A percentile compares a stretch with the other conserved stretches of the same genome.
phyloP scores from a whole-genome alignment of 2,888 invertebrate species.

The Bibio marci region DNA sequence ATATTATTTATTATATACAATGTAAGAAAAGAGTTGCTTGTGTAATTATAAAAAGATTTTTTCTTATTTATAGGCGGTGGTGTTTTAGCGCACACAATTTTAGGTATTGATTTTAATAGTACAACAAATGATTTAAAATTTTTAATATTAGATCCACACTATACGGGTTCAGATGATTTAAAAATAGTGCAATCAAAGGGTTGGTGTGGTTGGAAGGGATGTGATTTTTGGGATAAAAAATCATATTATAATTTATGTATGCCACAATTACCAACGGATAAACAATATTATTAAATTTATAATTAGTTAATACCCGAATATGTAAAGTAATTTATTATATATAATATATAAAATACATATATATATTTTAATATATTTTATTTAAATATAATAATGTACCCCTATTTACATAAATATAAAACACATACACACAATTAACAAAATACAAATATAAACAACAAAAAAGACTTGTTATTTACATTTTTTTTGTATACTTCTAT shows the following conservation, averaged over 20 bases:
- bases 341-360: no score
- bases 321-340: no score
- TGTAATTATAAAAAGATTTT: no score
- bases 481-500: no score
- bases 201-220: constrained; percentile 95
- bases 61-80: constrained; percentile 71
- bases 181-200: constrained; percentile 60
- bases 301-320: no score
- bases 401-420: no score
- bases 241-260: constrained; percentile 95
- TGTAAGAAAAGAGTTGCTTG: constrained; percentile 1
- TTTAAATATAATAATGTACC: no score
- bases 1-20: constrained; percentile 1
- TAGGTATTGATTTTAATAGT: constrained; percentile 81
- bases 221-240: constrained; percentile 87
- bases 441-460: no score
- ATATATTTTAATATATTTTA: no score
- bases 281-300: no score
- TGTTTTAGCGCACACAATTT: constrained; percentile 91
- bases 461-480: no score
- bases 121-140: constrained; percentile 67
- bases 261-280: constrained; percentile 52
- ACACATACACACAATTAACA: no score
- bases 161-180: constrained; percentile 76
- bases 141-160: constrained; percentile 97